Evolutionary conservation across 2,888 invertebrate species (phyloP), one percentile per base, ranked within the genome.

Genomic region (Cyrtodaria siliqua): DNA sequence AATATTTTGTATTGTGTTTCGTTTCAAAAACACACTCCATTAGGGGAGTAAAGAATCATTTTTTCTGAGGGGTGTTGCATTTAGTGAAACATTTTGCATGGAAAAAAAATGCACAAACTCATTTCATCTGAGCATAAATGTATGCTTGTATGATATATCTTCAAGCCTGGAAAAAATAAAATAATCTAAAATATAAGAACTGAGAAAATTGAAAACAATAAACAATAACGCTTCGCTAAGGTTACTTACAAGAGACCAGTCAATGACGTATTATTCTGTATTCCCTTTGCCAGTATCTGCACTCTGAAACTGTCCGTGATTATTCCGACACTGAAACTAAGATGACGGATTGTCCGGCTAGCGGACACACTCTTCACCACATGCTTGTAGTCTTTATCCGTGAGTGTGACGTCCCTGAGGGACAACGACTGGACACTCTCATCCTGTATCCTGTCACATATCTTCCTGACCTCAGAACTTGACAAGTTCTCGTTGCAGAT

Each of bases 221-320:
- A n/a, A n/a, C n/a, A n/a, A n/a, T n/a, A n/a, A n/a, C n/a, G n/a
- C n/a, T n/a, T n/a, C n/a, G n/a, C n/a, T n/a, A n/a, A n/a, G n/a
- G n/a, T 59, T 33, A 86, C 91, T 90, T 85, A 91, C 91, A 88
- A 87, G 12, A 91, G 64, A 2, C 87, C 84, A 26, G 83, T 80
- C 12, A 91, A 70, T 9, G 88, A 87, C 52, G 83, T 61, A 62
- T 91, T 91, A 27, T 75, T 85, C 49, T 80, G 73, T 2, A 91
- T 62, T 9, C 85, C 85, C 27, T 78, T 76, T 27, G 87, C 86
- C 14, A 91, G 69, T 20, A 83, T 62, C 56, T 89, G 85, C 0
- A 89, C 78, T 24, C 90, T 76, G 14, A 76, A 79, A 8, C 79
- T 60, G 53, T 79, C 80, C 12, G 64, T 74, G 0, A 91, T 68